These are phyloP conservation scores for Equus quagga DNA, from an alignment of 2,113 vertebrate species.

Conservation along the genomic window DNA sequence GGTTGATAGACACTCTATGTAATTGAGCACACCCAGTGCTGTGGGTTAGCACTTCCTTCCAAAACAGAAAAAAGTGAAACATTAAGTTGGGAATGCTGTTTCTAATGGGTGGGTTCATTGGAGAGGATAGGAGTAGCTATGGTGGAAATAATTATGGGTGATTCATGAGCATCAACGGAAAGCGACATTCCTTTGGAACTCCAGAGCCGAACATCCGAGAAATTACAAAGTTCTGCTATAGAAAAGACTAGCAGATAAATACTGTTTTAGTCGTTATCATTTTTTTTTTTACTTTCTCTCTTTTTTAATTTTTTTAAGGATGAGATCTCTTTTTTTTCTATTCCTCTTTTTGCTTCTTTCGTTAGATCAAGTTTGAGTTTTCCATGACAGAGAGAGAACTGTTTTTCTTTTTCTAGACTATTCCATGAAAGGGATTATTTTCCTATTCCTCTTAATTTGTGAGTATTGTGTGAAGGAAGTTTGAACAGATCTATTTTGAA, in stretches of 20 bases:
- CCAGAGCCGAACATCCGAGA: background rate
- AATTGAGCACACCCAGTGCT: too few relatives aligned
- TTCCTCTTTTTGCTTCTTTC: background rate
- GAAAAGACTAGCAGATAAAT: background rate
- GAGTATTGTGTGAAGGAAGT: background rate
- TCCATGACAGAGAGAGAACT: background rate
- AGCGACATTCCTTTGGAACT: background rate
- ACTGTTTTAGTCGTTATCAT: background rate
- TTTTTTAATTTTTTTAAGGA: background rate
- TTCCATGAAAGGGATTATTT: background rate
- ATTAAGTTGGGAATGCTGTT: background rate
- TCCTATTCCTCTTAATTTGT: background rate
- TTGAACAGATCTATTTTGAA: background rate
- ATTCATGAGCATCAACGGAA: fast-evolving
- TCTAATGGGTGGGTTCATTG: background rate
- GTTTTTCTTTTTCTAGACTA: background rate
- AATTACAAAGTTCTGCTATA: background rate
- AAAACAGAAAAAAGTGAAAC: background rate
- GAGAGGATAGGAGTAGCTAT: too few relatives aligned
- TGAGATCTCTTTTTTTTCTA: background rate
- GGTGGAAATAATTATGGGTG: background rate
- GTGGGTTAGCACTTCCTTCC: background rate
- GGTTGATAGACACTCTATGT: fast-evolving
- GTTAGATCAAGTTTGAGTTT: background rate
- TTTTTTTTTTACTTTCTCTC: background rate